Conservation (phyloP, 2,888 invertebrate genomes). For the Callosobruchus maculatus region DNA sequence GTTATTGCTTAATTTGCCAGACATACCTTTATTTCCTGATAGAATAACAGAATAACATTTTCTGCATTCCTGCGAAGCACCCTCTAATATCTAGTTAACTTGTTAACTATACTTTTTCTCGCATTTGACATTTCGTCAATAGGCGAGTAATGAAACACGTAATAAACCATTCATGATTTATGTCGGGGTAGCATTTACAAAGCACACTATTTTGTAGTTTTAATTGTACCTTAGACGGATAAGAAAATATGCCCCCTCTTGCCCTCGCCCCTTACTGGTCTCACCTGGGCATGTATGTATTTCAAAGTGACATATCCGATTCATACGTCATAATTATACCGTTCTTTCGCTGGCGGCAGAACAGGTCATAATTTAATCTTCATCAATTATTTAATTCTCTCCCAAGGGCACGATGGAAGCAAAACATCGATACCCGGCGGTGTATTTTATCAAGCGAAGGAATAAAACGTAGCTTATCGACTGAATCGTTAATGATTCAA, state of each 20-base stretch:
- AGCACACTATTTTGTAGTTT: neutral
- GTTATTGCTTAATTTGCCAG: too few species aligned
- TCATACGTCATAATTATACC: conserved; percentile 3
- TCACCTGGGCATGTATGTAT: neutral
- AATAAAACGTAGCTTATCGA: neutral
- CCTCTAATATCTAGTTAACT: too few species aligned
- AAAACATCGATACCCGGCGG: neutral
- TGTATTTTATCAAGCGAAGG: neutral
- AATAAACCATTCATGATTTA: neutral
- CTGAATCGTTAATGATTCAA: neutral
- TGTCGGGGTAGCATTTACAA: neutral
- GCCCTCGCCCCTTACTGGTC: neutral
- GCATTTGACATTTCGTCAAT: neutral
- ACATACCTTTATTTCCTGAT: too few species aligned
- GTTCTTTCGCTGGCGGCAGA: neutral
- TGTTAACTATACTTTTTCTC: too few species aligned
- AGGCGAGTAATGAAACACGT: neutral
- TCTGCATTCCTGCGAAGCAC: too few species aligned
- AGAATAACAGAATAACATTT: too few species aligned
- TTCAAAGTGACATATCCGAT: neutral
- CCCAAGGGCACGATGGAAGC: neutral
- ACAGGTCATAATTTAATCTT: neutral
- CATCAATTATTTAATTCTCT: neutral
- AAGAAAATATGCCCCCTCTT: neutral
- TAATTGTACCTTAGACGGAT: neutral